A percentile compares a stretch with the other conserved stretches of the same genome.
Evolutionary conservation across 64 coral and sea anemone species (phyloP).

Genomic region (Hydrozoanthus tunicans): DNA sequence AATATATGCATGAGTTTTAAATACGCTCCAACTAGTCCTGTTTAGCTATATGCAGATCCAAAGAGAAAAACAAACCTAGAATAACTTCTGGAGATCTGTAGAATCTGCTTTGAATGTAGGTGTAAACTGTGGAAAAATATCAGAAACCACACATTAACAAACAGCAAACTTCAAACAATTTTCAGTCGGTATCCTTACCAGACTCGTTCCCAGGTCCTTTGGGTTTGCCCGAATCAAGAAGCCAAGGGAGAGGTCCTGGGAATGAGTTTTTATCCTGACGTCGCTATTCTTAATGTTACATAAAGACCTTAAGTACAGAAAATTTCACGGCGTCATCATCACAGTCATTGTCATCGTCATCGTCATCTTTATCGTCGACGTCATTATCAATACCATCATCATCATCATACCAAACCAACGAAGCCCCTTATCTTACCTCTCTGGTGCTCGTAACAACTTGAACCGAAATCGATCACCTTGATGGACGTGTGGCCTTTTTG

Average conservation of each 20-base stretch:
- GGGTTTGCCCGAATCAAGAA: no score
- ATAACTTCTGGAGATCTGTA: slow-evolving; percentile 98
- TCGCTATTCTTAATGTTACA: no score
- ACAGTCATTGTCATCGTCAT: not conserved
- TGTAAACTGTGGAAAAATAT: slow-evolving; percentile 74
- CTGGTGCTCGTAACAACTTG: slow-evolving; percentile 98
- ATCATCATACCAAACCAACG: not conserved
- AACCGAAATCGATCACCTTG: slow-evolving; percentile 98
- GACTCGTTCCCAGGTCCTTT: no score
- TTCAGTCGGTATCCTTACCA: not conserved
- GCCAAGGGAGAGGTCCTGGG: no score
- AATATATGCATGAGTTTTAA: no score
- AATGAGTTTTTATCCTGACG: no score
- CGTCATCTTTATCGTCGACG: not conserved
- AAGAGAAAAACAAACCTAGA: slow-evolving; percentile 67
- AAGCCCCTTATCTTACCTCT: slow-evolving; percentile 57
- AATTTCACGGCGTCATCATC: not conserved
- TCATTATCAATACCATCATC: not conserved
- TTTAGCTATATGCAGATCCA: not conserved
- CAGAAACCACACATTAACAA: not conserved
- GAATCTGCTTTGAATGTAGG: slow-evolving; percentile 96
- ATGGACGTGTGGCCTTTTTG: slow-evolving; percentile 91
- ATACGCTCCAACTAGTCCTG: no score
- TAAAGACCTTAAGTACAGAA: not conserved
- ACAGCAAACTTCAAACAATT: not conserved